Percentiles rank a stretch among this genome's conserved stretches.
These are phyloP conservation scores for Stenopsyche tienmushanensis DNA, from an alignment of 1,140 invertebrate species.

Conservation along the genomic window DNA sequence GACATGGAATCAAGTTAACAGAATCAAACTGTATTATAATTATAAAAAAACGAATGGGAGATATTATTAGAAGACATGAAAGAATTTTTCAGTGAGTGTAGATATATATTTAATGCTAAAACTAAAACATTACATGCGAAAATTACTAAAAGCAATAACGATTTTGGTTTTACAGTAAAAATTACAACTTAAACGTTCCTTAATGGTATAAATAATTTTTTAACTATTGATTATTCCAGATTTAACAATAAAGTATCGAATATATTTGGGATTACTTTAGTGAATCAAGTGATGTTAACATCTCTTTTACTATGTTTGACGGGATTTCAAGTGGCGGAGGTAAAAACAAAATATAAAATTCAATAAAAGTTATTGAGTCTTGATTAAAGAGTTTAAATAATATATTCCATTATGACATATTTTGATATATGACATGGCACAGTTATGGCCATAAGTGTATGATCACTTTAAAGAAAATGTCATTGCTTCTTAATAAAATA, in stretches of 20 bases:
- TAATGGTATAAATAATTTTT: not conserved
- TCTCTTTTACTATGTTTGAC: conserved; percentile 19
- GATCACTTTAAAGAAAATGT: too few relatives aligned
- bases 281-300: conserved; percentile 15
- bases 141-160: too few relatives aligned
- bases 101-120: not conserved
- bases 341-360: not conserved
- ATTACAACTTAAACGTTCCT: too few relatives aligned
- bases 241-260: conserved; percentile 4
- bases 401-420: not conserved
- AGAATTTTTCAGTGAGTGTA: conserved; percentile 22
- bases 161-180: too few relatives aligned
- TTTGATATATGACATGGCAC: too few relatives aligned
- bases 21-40: not conserved
- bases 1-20: not conserved
- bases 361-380: not conserved
- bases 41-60: conserved; percentile 2
- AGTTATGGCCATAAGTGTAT: too few relatives aligned
- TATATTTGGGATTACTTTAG: conserved; percentile 16
- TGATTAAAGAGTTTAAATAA: not conserved
- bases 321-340: conserved; percentile 28
- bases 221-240: conserved; percentile 5
- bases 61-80: conserved; percentile 22
- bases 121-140: not conserved
- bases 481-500: too few relatives aligned